Base-by-base conservation (phyloP, 2,888 invertebrate species). In the Mythimna pallens region DNA sequence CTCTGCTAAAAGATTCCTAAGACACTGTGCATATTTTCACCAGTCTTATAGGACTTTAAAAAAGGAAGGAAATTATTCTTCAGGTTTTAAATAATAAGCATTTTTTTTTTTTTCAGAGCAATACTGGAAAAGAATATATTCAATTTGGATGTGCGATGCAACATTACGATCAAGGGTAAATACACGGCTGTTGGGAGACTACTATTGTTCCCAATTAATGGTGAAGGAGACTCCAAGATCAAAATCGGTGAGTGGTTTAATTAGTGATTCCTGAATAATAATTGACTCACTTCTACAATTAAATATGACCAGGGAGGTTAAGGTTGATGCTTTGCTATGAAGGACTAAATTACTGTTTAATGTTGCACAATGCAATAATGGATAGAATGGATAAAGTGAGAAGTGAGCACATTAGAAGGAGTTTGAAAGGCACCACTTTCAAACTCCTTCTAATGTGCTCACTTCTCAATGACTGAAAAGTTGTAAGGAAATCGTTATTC, bases 121-220 rank as follows among this genome's bases (percentile, higher is more conserved):
- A 92, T 88, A 80, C 78, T 96, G 43, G 96, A 96, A 78, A 93
- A 92, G 80, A 96, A 96, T 84, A 77, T 94, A 43, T 96, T 96
- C 81, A 84, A 85, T 65, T 87, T 96, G 82, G 95, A 96, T 76
- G 93, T 94, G 34, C 90, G 90, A 55, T 96, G 96, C 84, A 96
- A 96, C 82, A 94, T 96, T 67, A 96, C 96, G 2, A 96, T 96
- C 78, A 96, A 94, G 86, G 96, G 96, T 25, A 96, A 94, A 87
- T 96, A 96, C 83, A 96, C 95, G 1, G 96, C 96, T 3, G 94
- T 93, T 36, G 96, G 96, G 1, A 90, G 96, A 80, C 80, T 96
- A 17, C 88, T 96, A 22, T 88, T 96, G 3, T 96, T 96, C 84
- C 96, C 96, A 7, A 96, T 96, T 73, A 96, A 96, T 52, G 96